Evolutionary conservation across 2,797 vertebrate species (phyloP).

Genomic region (Sylvia borin): DNA sequence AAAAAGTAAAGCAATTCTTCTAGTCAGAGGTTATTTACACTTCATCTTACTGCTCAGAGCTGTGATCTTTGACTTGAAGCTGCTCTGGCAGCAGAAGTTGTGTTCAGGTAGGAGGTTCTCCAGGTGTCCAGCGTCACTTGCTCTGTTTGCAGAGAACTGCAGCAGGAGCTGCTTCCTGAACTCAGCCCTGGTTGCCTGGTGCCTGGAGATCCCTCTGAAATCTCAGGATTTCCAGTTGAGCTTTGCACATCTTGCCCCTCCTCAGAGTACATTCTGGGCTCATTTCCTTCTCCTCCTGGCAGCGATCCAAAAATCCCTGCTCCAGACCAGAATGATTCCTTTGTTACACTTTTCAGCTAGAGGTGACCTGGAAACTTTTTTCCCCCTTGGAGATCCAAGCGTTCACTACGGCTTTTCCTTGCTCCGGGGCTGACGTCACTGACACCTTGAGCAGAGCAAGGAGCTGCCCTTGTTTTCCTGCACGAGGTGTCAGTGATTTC

Average conservation of each 20-base stretch:
- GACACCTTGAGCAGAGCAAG: neutral
- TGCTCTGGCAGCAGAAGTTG: neutral
- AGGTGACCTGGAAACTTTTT: constrained; percentile 50
- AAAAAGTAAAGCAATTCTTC: neutral
- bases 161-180: neutral
- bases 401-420: neutral
- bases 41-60: neutral
- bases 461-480: constrained; percentile 47
- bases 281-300: constrained; percentile 25
- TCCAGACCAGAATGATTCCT: constrained; percentile 40
- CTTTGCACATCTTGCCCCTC: constrained; percentile 23
- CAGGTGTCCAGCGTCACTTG: neutral
- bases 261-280: neutral
- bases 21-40: neutral
- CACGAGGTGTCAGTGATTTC: constrained; percentile 45
- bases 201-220: neutral
- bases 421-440: neutral
- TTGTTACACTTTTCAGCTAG: neutral
- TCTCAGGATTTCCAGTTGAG: constrained; percentile 24
- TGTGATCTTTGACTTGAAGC: neutral
- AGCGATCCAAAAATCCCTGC: constrained; percentile 7
- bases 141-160: neutral
- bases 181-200: neutral
- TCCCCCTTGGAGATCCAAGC: neutral
- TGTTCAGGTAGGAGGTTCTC: neutral